Percentiles rank a stretch among this genome's conserved stretches.
These are phyloP conservation scores for Eurytoma californica DNA, from an alignment of 2,888 invertebrate species.

Conservation along the genomic window DNA sequence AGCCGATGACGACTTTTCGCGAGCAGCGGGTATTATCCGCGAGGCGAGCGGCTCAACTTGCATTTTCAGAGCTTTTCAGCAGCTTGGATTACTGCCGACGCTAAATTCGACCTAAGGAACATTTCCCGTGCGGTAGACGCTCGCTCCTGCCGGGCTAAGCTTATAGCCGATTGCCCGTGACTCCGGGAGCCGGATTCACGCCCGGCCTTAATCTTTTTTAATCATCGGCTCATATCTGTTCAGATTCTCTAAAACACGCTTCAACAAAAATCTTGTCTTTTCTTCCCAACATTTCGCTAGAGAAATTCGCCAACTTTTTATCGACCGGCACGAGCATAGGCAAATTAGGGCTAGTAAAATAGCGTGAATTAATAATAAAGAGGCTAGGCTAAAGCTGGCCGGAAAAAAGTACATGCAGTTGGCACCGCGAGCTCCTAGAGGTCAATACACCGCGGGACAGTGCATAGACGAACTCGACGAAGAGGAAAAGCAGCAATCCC, in stretches of 20 bases:
- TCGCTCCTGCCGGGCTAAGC: neutral
- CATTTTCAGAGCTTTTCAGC: too few relatives aligned
- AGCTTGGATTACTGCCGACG: too few relatives aligned
- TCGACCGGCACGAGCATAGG: constrained; percentile 23
- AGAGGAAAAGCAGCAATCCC: constrained; percentile 53
- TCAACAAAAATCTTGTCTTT: too few relatives aligned
- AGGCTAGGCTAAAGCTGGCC: constrained; percentile 38
- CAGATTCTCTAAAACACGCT: too few relatives aligned
- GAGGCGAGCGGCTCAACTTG: too few relatives aligned
- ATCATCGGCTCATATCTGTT: too few relatives aligned
- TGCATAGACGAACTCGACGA: constrained; percentile 47
- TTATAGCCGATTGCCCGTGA: neutral
- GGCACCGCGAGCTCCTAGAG: constrained; percentile 21
- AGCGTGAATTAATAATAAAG: constrained; percentile 45
- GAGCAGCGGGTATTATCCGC: too few relatives aligned
- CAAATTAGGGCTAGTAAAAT: constrained; percentile 51
- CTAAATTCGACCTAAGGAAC: too few relatives aligned
- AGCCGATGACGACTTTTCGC: constrained; percentile 5
- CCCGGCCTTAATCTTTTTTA: neutral
- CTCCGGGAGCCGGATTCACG: neutral
- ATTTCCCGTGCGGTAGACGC: neutral
- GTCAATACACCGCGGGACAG: constrained; percentile 54
- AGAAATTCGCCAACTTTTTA: constrained; percentile 24
- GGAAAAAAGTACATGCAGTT: constrained; percentile 38
- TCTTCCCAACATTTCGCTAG: neutral